These are phyloP conservation scores for Neolamprologus cancellatus DNA, from an alignment of 2,113 vertebrate species.

Conservation along the genomic window DNA sequence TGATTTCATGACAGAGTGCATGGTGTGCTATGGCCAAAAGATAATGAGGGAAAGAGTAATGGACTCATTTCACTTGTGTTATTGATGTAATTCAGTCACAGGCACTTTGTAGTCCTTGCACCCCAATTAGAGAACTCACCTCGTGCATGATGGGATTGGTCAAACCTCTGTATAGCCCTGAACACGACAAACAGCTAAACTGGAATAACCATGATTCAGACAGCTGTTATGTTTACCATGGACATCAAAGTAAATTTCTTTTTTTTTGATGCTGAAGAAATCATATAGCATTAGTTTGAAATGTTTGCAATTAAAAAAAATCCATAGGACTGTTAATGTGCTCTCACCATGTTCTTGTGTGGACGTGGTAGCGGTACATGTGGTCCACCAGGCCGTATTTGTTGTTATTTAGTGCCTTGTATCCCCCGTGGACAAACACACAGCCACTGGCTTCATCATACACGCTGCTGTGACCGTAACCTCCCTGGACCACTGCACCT, in stretches of 20 bases:
- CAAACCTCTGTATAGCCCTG: neutral
- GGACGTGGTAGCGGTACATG: slow-evolving; percentile 80
- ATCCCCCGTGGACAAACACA: slow-evolving; percentile 85
- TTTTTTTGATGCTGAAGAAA: neutral
- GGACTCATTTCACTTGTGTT: neutral
- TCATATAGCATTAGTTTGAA: neutral
- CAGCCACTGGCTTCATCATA: slow-evolving; percentile 74
- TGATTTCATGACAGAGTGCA: neutral
- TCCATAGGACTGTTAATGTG: neutral
- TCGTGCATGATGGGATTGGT: neutral
- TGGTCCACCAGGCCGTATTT: slow-evolving; percentile 88
- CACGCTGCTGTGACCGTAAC: slow-evolving; percentile 87
- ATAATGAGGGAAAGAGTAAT: neutral
- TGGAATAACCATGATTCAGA: rapidly evolving
- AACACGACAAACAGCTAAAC: neutral
- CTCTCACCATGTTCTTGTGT: slow-evolving; percentile 80
- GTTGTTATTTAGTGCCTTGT: slow-evolving; percentile 85
- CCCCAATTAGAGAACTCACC: neutral
- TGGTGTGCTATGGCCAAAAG: neutral
- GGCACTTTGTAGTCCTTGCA: rapidly evolving
- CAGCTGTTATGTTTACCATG: neutral
- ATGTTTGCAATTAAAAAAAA: neutral
- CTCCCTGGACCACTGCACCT: slow-evolving; percentile 85
- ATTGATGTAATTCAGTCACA: neutral
- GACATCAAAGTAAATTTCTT: neutral